Evolutionary conservation across 2,113 vertebrate species (phyloP), one percentile per base, ranked within the genome.

Genomic region (Thunnus maccoyii): DNA sequence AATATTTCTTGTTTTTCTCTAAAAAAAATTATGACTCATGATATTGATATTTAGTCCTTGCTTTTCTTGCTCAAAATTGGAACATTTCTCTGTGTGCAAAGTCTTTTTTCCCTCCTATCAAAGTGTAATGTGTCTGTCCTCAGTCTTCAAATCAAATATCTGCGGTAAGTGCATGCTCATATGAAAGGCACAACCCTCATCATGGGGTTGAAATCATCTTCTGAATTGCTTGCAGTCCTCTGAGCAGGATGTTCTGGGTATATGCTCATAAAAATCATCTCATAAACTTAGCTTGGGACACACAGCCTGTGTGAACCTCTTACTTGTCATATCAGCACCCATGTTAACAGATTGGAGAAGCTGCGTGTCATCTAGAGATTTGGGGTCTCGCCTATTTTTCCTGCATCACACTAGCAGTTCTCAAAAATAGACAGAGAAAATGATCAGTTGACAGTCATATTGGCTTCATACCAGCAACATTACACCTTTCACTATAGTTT

Each of bases 91-190:
- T 58, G 2, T 66, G 55, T 22, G 30, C 25, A 60, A 46, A 67
- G 65, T 58, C n/a, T 44, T 56, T 32, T 27, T 64, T 62, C 18
- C 12, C 12, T 67, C 14, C 55, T 16, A 54, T 81, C 62, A 81
- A 58, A 81, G 20, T 73, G 30, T 22, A 12, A 67, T 61, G 11
- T 25, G 15, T n/a, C 27, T 14, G 27, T 67, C 30, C 64, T 80
- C 22, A 14, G 50, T 44, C 5, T 61, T 52, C 57, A 13, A 64
- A 62, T 66, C 54, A 41, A 25, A 76, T 30, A 5, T 3, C 17
- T 54, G 20, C 58, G 51, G 8, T 77, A 63, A 56, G 32, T 36
- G 52, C 13, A 67, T 85, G 84, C 82, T 89, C 86, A 86, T 86
- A 74, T 85, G 71, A 86, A 89, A 86, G 71, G 68, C 76, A 66